A percentile compares a stretch with the other conserved stretches of the same genome.
Evolutionary conservation across 2,888 invertebrate species (phyloP).

Genomic region (Allophyes oxyacanthae): DNA sequence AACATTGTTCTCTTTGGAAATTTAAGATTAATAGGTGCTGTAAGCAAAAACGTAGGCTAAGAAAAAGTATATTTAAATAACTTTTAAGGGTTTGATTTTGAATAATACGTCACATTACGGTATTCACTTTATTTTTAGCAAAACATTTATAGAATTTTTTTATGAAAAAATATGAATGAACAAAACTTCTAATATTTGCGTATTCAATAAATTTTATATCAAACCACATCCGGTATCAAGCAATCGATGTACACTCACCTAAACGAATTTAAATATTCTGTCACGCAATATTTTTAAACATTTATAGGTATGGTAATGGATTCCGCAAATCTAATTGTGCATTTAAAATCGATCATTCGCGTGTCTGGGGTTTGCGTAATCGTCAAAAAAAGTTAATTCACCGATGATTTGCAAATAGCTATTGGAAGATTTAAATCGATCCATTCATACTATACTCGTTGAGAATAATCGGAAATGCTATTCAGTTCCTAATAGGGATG

Average conservation of each 20-base stretch:
- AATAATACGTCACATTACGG: neutral
- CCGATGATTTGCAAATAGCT: conserved; percentile 37
- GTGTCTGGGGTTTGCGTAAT: conserved; percentile 63
- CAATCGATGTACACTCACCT: conserved; percentile 28
- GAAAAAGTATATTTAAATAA: neutral
- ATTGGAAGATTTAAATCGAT: conserved; percentile 42
- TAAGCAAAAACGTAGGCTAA: neutral
- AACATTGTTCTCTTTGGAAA: no score
- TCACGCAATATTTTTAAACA: conserved; percentile 55
- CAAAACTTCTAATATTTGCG: no score
- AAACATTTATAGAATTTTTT: no score
- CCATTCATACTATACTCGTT: conserved; percentile 49
- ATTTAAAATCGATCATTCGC: conserved; percentile 63
- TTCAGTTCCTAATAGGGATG: conserved; percentile 17
- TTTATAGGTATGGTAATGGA: conserved; percentile 50
- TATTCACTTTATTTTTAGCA: neutral
- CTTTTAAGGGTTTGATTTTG: neutral
- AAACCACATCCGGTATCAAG: conserved; percentile 9
- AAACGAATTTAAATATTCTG: conserved; percentile 45
- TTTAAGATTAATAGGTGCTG: neutral
- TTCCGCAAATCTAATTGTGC: conserved; percentile 57
- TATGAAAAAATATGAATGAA: no score
- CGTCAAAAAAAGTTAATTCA: conserved; percentile 34
- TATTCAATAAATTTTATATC: no score
- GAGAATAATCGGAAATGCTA: conserved; percentile 34